Conservation (phyloP, 2,888 invertebrate species). For the Caenorhabditis sp. region DNA sequence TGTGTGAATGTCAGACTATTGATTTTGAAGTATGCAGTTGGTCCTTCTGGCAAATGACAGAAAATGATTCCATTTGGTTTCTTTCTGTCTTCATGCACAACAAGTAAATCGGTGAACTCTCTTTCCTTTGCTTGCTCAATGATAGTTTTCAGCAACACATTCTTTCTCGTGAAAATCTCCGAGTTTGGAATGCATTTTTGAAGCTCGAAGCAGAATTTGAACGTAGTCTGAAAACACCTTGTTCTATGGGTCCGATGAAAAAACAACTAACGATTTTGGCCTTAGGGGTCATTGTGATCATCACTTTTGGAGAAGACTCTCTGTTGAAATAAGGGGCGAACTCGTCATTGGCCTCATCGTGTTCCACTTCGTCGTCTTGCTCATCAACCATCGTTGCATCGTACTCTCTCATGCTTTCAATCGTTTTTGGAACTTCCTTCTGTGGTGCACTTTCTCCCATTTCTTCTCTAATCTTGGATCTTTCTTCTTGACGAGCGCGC, state of each 20-base stretch:
- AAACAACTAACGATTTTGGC: slow-evolving; percentile 87
- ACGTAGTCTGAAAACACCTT: slow-evolving; percentile 75
- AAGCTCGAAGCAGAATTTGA: slow-evolving; percentile 93
- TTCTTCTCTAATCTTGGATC: slow-evolving; percentile 77
- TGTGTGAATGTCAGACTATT: slow-evolving; percentile 94
- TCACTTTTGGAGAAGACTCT: slow-evolving; percentile 93
- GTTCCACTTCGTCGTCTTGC: slow-evolving; percentile 87
- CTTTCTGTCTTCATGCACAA: slow-evolving; percentile 95
- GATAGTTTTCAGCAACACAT: slow-evolving; percentile 89
- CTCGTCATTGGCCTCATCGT: slow-evolving; percentile 89
- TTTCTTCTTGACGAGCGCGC: slow-evolving; percentile 76
- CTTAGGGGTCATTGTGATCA: slow-evolving; percentile 96
- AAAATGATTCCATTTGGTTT: slow-evolving; percentile 94
- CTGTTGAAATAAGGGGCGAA: slow-evolving; percentile 92
- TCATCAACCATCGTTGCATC: slow-evolving; percentile 92
- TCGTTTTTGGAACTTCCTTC: slow-evolving; percentile 91
- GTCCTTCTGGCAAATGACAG: slow-evolving; percentile 96
- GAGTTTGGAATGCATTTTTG: slow-evolving; percentile 95
- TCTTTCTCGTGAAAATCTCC: slow-evolving; percentile 90
- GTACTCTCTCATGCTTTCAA: slow-evolving; percentile 93
- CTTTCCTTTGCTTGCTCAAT: slow-evolving; percentile 90
- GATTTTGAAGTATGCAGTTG: slow-evolving; percentile 96
- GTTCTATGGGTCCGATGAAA: neutral
- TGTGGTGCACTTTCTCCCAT: slow-evolving; percentile 84
- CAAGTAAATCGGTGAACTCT: slow-evolving; percentile 91